Evolutionary conservation across 2,113 vertebrate species (phyloP), one percentile per base, ranked within the genome.

Genomic region (Ptychochromis oligacanthus): DNA sequence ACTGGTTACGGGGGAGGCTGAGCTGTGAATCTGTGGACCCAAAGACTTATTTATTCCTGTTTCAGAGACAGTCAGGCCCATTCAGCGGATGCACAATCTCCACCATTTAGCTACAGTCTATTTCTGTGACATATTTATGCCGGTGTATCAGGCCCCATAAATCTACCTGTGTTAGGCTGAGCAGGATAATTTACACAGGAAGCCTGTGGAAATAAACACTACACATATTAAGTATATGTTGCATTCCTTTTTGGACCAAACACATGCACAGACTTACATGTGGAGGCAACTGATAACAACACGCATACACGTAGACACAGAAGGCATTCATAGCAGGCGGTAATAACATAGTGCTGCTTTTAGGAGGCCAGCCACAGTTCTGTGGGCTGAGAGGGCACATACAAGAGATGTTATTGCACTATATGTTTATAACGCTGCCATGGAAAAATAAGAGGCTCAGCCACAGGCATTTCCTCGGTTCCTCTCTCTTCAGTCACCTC

Each of bases 391-490:
- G 78, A 8, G 81, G 59, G 77, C 24, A 86, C 90, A 77, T 83
- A 77, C 83, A 87, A 67, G 82, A 92, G 87, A 89, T 80, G 85
- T 87, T 83, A 79, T 80, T 86, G 83, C 90, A 72, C 83, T 89
- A 87, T 90, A 87, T 92, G 92, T 91, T 92, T 92, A 92, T 87
- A 90, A 88, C 61, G 57, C 91, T 85, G 84, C 91, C 87, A 72
- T 88, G 89, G 91, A 91, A 91, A 91, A 91, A 90, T 85, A 88
- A 80, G 84, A 80, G 75, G 76, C 81, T 67, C 15, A 4, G 77
- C 89, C 89, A 87, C 89, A 93, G 89, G 92, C 87, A 92, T 89
- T 92, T 90, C 91, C 91, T 88, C 62, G 38, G 81, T 36, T 55
- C 85, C 80, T 77, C 78, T 61, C 38, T 64, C 72, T 74, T 20